Evolutionary conservation across 2,888 invertebrate species (phyloP), one percentile per base, ranked within the genome.

Genomic region (Pseudococcus longispinus): DNA sequence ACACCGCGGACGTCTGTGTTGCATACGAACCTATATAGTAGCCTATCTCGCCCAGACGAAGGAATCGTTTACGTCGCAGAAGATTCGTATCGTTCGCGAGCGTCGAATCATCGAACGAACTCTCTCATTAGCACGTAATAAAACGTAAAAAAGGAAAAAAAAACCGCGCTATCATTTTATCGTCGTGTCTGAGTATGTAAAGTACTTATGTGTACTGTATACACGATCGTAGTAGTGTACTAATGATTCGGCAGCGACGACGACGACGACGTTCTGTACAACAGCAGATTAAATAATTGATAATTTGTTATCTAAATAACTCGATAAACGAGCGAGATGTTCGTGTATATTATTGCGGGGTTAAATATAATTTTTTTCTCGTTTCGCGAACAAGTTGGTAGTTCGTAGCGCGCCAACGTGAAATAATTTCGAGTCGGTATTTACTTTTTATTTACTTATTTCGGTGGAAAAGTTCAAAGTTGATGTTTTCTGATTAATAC

Each of bases 211-310:
- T 55, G 23, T 23, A 51, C 11, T 46, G 4, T n/a, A 11, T 74
- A 74, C 20, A 20, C 60, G 42, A 13, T 20, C 15, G 42, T 80
- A 18, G 42, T 80, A n/a, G n/a, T n/a, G n/a, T n/a, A 80, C 60
- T 23, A 11, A 60, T 55, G 42, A 32, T 32, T 60, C 60, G 84
- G 70, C 84, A 84, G 65, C 85, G 42, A 60, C 84, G 83, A 70
- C 85, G 42, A 60, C 84, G 83, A 70, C 60, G 60, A 83, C 55
- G 60, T 11, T 60, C 32, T 77, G 9, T 37, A 37, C 37, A 80
- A 80, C 77, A 80, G 77, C 70, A 85, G 85, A 85, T 85, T 85
- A 85, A 60, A 85, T 85, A 85, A 85, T 85, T 85, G 60, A 85
- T 65, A 44, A 60, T 85, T 84, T 60, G 84, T 84, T 84, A 84